Conservation (phyloP, 1,140 invertebrate genomes). For the Tetramorium alpestre region DNA sequence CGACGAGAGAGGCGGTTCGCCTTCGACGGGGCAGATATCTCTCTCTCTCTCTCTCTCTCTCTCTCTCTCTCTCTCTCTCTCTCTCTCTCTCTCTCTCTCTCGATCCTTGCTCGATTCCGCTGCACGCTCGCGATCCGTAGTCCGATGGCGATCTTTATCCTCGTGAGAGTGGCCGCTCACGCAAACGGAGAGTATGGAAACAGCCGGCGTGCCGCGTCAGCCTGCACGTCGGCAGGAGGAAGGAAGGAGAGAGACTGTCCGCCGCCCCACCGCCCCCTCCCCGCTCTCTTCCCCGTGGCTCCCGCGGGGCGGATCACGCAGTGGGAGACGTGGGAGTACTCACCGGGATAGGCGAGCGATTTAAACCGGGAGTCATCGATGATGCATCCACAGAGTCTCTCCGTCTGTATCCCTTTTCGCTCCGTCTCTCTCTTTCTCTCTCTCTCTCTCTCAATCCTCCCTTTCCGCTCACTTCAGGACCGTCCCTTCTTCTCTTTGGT, state of each 20-base stretch:
- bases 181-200: not conserved
- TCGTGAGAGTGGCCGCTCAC: not conserved
- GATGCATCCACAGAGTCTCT: not conserved
- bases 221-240: too few relatives aligned
- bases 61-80: too few relatives aligned
- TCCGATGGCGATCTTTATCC: not conserved
- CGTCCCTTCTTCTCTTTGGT: too few relatives aligned
- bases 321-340: not conserved
- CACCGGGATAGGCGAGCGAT: not conserved
- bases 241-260: not conserved
- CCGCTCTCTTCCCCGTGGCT: not conserved
- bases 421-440: not conserved
- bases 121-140: too few relatives aligned
- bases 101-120: too few relatives aligned
- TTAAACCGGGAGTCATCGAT: slow-evolving; percentile 2
- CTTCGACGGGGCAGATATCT: too few relatives aligned
- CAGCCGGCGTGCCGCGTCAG: not conserved
- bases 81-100: too few relatives aligned
- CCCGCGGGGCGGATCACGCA: not conserved
- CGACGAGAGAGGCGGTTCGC: too few relatives aligned
- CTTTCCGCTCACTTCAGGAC: not conserved
- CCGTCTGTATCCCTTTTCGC: not conserved
- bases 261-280: too few relatives aligned
- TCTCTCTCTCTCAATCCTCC: not conserved
- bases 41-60: too few relatives aligned